Percentiles rank a stretch among this genome's conserved stretches.
These are phyloP conservation scores for Lepidurus arcticus DNA, from an alignment of 1,140 invertebrate genomes.

Conservation along the genomic window DNA sequence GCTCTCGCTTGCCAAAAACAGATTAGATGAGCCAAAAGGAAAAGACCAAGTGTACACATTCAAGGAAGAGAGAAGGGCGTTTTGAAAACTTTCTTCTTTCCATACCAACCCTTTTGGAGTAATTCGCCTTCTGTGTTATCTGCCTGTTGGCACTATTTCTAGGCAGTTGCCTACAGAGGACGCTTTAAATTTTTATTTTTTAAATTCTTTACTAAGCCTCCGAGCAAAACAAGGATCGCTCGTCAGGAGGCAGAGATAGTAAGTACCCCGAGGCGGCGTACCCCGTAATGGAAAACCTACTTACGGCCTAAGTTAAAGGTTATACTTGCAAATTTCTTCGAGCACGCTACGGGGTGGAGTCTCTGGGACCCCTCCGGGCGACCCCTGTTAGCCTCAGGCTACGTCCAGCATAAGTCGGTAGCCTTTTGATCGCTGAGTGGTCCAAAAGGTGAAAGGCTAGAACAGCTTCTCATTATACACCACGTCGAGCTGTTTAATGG, in stretches of 20 bases:
- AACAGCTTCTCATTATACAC: background rate
- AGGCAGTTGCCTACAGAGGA: background rate
- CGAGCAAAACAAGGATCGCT: background rate
- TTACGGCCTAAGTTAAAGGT: background rate
- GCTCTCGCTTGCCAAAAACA: background rate
- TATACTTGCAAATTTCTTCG: background rate
- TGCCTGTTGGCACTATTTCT: background rate
- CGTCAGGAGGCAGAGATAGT: background rate
- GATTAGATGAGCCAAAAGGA: background rate
- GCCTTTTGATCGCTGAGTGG: conserved; percentile 1
- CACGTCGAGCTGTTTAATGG: background rate
- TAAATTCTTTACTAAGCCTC: no score
- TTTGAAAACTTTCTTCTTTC: background rate
- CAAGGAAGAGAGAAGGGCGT: background rate
- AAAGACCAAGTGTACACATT: background rate
- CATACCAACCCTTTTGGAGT: background rate
- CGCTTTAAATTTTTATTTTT: background rate
- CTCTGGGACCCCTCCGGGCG: no score
- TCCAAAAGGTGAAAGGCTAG: background rate
- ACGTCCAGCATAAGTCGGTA: background rate
- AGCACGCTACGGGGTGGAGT: background rate
- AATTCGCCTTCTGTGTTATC: background rate
- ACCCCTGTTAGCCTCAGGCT: background rate
- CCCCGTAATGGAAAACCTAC: background rate
- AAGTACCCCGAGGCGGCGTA: background rate